Percentiles rank a stretch among this genome's conserved stretches.
phyloP scores from a whole-genome alignment of 2,888 invertebrate genomes.

The Linnaemya tessellans region DNA sequence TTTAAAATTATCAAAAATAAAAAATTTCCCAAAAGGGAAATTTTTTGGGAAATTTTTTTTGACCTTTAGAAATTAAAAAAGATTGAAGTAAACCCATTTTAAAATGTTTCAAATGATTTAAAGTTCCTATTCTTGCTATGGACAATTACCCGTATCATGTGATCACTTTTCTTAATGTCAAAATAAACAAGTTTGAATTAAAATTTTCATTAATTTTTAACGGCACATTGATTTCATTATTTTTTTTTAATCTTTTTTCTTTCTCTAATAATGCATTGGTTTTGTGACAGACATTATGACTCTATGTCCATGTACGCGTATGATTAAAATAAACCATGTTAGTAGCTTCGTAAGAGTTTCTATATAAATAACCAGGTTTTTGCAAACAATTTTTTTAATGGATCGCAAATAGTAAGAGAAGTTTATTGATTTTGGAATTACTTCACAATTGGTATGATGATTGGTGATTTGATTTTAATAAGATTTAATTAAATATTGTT shows the following conservation, averaged over 20 bases:
- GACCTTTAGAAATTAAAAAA: too few species aligned
- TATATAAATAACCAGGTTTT: slow-evolving; percentile 1
- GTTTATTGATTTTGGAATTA: not conserved
- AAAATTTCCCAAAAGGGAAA: too few species aligned
- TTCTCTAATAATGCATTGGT: not conserved
- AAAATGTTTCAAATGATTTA: too few species aligned
- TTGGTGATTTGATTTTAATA: slow-evolving; percentile 15
- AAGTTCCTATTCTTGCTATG: too few species aligned
- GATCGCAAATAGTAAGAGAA: not conserved
- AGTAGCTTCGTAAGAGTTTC: not conserved
- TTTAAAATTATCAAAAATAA: too few species aligned
- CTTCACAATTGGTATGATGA: slow-evolving; percentile 34
- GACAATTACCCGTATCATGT: too few species aligned
- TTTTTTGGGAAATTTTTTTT: too few species aligned
- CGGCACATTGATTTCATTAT: not conserved
- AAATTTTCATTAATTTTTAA: not conserved
- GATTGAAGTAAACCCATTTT: too few species aligned
- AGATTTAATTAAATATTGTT: slow-evolving; percentile 15
- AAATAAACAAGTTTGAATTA: not conserved
- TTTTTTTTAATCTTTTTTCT: not conserved
- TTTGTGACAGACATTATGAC: slow-evolving; percentile 60
- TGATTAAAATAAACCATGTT: slow-evolving; percentile 27
- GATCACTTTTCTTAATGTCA: too few species aligned
- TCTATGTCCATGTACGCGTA: slow-evolving; percentile 30
- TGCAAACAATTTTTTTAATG: not conserved